phyloP scores from a whole-genome alignment of 2,113 vertebrate species.

The Columba livia region DNA sequence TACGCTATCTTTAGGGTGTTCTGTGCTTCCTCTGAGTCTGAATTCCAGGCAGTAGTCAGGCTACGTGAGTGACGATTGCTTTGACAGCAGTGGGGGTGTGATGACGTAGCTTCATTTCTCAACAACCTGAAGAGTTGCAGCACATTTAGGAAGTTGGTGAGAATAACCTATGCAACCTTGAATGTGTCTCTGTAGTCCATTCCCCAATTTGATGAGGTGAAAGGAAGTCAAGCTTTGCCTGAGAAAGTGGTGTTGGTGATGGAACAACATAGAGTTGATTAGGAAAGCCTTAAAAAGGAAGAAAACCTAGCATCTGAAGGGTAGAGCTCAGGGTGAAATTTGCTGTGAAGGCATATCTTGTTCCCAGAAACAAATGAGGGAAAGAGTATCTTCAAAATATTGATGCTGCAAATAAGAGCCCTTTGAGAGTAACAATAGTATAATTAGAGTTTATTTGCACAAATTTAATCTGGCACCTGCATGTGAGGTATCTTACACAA shows the following conservation, averaged over 20 bases:
- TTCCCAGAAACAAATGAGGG: neutral
- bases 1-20: neutral
- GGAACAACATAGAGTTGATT: neutral
- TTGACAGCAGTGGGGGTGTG: neutral
- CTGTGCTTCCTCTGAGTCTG: neutral
- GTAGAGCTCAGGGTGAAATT: neutral
- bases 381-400: neutral
- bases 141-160: neutral
- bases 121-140: neutral
- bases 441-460: neutral
- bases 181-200: neutral
- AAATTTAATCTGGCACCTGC: neutral
- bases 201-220: neutral
- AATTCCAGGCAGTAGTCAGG: neutral
- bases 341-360: rapidly evolving
- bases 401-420: neutral
- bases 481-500: neutral
- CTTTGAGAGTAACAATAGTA: neutral
- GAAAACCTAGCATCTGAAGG: neutral
- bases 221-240: neutral
- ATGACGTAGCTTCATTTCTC: neutral
- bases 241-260: neutral
- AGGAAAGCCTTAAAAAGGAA: neutral
- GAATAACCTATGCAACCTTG: neutral
- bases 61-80: neutral